These are phyloP conservation scores for Therioaphis trifolii DNA, from an alignment of 2,888 invertebrate genomes.

Conservation along the genomic window DNA sequence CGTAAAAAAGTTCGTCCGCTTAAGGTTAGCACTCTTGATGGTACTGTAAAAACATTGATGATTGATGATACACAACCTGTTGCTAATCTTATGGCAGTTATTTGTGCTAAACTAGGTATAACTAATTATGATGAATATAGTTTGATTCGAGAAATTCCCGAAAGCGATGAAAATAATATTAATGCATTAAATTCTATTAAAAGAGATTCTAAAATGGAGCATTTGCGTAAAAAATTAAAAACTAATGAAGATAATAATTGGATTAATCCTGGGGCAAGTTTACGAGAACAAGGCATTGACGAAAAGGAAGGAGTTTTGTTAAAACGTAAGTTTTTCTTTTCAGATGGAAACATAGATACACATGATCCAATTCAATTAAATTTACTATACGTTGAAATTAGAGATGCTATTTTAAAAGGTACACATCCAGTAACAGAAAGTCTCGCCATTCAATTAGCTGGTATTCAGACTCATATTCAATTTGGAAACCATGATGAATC, in stretches of 20 bases:
- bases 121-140: conserved; percentile 99
- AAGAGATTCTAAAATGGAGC: conserved; percentile 95
- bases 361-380: conserved; percentile 97
- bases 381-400: conserved; percentile 92
- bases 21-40: conserved; percentile 95
- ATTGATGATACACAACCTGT: conserved; percentile 99
- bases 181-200: conserved; percentile 92
- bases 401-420: conserved; percentile 96
- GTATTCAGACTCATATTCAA: conserved; percentile 97
- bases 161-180: conserved; percentile 80
- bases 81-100: conserved; percentile 98
- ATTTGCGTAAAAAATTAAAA: conserved; percentile 92
- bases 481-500: conserved; percentile 93
- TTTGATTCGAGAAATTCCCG: conserved; percentile 88
- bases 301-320: conserved; percentile 92
- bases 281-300: conserved; percentile 96
- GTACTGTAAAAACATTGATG: conserved; percentile 92
- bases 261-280: conserved; percentile 96
- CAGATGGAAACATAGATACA: conserved; percentile 98
- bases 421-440: conserved; percentile 97
- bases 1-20: conserved; percentile 93
- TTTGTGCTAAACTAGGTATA: conserved; percentile 93
- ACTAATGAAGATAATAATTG: conserved; percentile 99
- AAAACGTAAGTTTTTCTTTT: conserved; percentile 95
- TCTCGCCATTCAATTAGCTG: conserved; percentile 94